Conservation (phyloP, 37 sponge, comb jelly and placozoan species). For the Amphimedon queenslandica region DNA sequence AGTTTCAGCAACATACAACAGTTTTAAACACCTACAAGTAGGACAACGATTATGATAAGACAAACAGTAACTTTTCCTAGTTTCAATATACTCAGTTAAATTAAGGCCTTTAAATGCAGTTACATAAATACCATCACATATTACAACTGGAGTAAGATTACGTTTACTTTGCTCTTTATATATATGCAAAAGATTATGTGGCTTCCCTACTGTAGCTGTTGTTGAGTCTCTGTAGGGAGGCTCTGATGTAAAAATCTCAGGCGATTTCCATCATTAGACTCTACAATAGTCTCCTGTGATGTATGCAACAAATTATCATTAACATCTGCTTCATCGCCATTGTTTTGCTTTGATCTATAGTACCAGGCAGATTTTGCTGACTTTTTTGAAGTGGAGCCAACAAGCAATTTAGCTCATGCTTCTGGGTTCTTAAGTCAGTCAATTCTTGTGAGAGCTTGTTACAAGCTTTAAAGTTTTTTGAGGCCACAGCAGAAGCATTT, state of each 20-base stretch:
- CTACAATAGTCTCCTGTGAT: background rate
- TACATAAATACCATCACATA: background rate
- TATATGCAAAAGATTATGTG: background rate
- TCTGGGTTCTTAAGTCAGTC: background rate
- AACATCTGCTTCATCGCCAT: background rate
- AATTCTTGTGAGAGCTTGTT: conserved; percentile 14
- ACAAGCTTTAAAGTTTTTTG: conserved; percentile 15
- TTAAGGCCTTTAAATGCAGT: background rate
- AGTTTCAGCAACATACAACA: background rate
- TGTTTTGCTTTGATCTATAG: conserved; percentile 5
- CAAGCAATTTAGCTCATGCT: background rate
- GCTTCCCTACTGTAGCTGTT: conserved; percentile 11
- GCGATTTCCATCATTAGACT: background rate
- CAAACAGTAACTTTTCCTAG: conserved; percentile 8
- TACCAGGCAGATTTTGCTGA: no score
- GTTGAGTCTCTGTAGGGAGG: background rate
- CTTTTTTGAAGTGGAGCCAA: background rate
- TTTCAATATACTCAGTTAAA: background rate
- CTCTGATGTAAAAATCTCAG: conserved; percentile 3
- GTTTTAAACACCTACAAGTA: background rate
- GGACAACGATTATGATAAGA: background rate
- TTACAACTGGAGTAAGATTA: background rate
- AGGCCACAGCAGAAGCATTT: background rate
- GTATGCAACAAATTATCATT: background rate
- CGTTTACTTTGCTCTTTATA: background rate